Evolutionary conservation across 1,140 invertebrate genomes (phyloP).

Genomic region (Radopholus similis): DNA sequence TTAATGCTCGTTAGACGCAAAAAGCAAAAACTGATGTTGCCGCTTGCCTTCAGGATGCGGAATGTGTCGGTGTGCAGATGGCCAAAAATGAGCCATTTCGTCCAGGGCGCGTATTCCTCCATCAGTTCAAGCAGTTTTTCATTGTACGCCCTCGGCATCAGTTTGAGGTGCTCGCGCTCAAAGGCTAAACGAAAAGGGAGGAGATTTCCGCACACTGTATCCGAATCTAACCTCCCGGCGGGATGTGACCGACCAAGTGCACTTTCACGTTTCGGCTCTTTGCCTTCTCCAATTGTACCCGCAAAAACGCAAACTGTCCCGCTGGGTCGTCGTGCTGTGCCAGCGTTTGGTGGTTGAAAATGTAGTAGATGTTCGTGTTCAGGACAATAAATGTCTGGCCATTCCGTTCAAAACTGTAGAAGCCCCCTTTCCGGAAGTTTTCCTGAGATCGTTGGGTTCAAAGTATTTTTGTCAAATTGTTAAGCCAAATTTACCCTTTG

Average conservation of each 20-base stretch:
- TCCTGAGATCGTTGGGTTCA: too few species aligned
- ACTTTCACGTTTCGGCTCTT: constrained; percentile 23
- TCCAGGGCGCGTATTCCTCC: constrained; percentile 29
- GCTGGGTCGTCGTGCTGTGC: constrained; percentile 40
- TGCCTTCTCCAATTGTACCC: constrained; percentile 33
- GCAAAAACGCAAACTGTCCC: constrained; percentile 51
- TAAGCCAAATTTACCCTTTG: background rate
- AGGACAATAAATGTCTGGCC: constrained; percentile 42
- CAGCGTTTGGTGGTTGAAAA: constrained; percentile 38
- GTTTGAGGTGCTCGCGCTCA: constrained; percentile 29
- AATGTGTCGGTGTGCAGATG: constrained; percentile 56
- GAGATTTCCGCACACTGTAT: constrained; percentile 24
- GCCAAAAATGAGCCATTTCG: constrained; percentile 53
- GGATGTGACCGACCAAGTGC: constrained; percentile 49
- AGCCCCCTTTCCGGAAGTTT: constrained; percentile 49
- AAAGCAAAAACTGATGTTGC: background rate
- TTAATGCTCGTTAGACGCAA: background rate
- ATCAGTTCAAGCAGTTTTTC: constrained; percentile 44
- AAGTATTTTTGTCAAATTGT: too few species aligned
- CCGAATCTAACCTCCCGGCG: constrained; percentile 39
- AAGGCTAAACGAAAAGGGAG: background rate
- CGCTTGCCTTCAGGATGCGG: constrained; percentile 40
- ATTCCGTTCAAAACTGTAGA: constrained; percentile 31
- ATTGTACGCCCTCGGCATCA: constrained; percentile 39
- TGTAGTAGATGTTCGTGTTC: constrained; percentile 56